Evolutionary conservation across 2,888 invertebrate species (phyloP), one percentile per base, ranked within the genome.

Genomic region (Andrena haemorrhoa): DNA sequence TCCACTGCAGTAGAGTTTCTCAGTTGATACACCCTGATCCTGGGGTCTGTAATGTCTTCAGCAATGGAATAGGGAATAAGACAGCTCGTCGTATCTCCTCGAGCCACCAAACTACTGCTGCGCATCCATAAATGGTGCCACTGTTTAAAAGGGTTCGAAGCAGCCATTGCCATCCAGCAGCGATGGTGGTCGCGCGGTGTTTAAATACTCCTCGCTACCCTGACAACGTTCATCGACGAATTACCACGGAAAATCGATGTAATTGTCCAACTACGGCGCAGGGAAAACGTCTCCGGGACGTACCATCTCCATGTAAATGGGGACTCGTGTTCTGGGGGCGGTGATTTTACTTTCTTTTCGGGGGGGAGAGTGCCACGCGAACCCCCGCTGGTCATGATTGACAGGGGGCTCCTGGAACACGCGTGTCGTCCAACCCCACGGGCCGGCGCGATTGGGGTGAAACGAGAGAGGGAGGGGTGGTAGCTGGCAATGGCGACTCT

Each of bases 361-460:
- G 41, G 41, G 41, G 41, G 41, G 41, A 12, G 41, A 69, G 65
- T 49, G 56, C 63, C 51, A 70, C 79, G 56, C 64, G 68, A 66
- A 66, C 75, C 76, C 85, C 82, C 74, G 74, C 79, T 78, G 70
- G 82, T 66, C 84, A 79, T 89, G 90, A 90, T 90, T 86, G 90
- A 90, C 90, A 85, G 70, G 71, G 64, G 71, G 60, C 53, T 56
- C 51, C 58, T n/a, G 80, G 51, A 75, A 73, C 78, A 81, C 86
- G 80, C 83, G 75, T 80, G 78, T 77, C 79, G 75, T 82, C 81
- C 84, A 73, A 84, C 83, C 86, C 87, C 71, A 68, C n/a, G 60
- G 65, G 26, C 72, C 26, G 51, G 65, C 51, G n/a, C 41, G 47
- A 70, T 47, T 31, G 53, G 29, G 77, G 33, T 12, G 65, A 20